These are phyloP conservation scores for Chrysolina americana DNA, from an alignment of 2,888 invertebrate species.

Conservation along the genomic window DNA sequence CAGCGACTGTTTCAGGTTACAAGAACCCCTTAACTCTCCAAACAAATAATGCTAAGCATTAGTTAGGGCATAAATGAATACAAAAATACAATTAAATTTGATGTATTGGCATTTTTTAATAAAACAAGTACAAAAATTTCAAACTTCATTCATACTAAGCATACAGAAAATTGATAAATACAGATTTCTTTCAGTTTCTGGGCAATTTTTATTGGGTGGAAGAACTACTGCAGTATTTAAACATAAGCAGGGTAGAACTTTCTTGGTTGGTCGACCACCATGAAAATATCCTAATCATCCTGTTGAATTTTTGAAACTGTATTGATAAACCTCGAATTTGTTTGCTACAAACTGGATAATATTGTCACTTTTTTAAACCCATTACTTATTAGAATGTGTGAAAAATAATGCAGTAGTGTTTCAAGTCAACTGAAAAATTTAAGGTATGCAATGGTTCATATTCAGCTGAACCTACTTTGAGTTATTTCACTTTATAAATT, in stretches of 20 bases:
- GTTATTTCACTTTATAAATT: too few species aligned
- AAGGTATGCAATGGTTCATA: too few species aligned
- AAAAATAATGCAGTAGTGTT: too few species aligned
- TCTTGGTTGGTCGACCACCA: neutral
- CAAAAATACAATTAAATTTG: constrained; percentile 4
- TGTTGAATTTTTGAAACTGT: too few species aligned
- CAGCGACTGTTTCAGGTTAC: constrained; percentile 88
- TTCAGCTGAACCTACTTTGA: too few species aligned
- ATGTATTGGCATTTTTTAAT: constrained; percentile 33
- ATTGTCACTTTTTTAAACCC: too few species aligned
- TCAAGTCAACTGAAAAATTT: too few species aligned
- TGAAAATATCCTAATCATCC: too few species aligned
- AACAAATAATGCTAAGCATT: constrained; percentile 46
- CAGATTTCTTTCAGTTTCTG: neutral
- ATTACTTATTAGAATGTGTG: too few species aligned
- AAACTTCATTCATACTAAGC: constrained; percentile 51
- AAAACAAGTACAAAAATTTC: constrained; percentile 56
- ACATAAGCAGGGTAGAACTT: neutral
- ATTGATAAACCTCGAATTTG: too few species aligned
- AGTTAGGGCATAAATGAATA: constrained; percentile 14
- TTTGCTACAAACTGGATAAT: too few species aligned
- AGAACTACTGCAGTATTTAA: neutral
- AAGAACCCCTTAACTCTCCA: constrained; percentile 70
- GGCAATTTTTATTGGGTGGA: neutral
- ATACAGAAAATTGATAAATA: constrained; percentile 37